Evolutionary conservation across 1,140 invertebrate genomes (phyloP).

Genomic region (Bombus ignitus): DNA sequence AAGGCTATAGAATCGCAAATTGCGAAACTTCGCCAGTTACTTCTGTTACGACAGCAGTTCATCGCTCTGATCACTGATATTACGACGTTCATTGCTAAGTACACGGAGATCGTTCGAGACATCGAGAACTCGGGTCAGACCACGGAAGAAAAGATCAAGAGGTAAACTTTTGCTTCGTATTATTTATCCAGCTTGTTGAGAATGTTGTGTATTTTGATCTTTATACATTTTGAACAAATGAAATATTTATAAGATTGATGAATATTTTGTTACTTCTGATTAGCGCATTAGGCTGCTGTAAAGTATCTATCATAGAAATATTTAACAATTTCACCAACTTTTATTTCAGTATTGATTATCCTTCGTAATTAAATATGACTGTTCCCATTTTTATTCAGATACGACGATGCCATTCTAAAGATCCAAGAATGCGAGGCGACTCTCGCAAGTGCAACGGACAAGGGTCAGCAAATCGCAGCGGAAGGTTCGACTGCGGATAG

Average conservation of each 20-base stretch:
- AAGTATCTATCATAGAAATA: not conserved
- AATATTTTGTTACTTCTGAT: too few relatives aligned
- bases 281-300: too few relatives aligned
- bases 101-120: conserved; percentile 92
- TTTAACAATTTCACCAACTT: not conserved
- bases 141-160: conserved; percentile 93
- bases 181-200: not conserved
- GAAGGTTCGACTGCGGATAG: conserved; percentile 93
- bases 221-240: not conserved
- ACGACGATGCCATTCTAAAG: conserved; percentile 92
- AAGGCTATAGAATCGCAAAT: conserved; percentile 92
- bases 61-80: conserved; percentile 93
- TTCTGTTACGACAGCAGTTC: conserved; percentile 93
- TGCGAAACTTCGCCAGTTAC: conserved; percentile 88
- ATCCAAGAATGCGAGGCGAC: conserved; percentile 95
- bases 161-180: conserved; percentile 11
- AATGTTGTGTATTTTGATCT: not conserved
- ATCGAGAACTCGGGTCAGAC: conserved; percentile 90
- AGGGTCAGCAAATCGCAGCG: conserved; percentile 94
- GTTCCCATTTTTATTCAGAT: conserved; percentile 81
- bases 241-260: not conserved
- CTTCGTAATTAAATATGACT: not conserved
- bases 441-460: conserved; percentile 92
- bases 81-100: conserved; percentile 92
- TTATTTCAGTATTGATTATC: not conserved